These are phyloP conservation scores for Orthonychiurus folsomi DNA, from an alignment of 2,888 invertebrate genomes.

Conservation along the genomic window DNA sequence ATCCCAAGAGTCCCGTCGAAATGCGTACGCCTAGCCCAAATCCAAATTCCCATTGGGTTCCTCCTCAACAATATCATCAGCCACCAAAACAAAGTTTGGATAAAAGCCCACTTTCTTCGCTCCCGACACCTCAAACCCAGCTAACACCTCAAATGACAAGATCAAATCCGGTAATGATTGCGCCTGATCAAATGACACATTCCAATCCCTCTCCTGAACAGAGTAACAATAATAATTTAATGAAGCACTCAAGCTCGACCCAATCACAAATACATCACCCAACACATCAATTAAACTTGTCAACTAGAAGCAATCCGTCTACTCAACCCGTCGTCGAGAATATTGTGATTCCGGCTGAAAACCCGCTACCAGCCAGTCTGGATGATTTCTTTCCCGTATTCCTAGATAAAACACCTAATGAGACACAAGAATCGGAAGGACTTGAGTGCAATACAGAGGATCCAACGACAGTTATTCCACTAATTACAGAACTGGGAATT, in stretches of 20 bases:
- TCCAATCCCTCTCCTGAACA: background rate
- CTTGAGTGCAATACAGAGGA: conserved; percentile 28
- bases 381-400: conserved; percentile 32
- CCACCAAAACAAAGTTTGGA: background rate
- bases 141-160: conserved; percentile 11
- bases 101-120: background rate
- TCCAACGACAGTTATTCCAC: conserved; percentile 37
- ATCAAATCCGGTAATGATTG: background rate
- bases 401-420: conserved; percentile 18
- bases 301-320: too few relatives aligned
- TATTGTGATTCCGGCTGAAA: background rate
- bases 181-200: background rate
- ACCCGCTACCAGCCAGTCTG: background rate
- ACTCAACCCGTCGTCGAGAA: background rate
- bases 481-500: conserved; percentile 40
- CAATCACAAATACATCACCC: too few relatives aligned
- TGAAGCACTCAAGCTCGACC: too few relatives aligned
- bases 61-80: background rate
- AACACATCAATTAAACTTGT: too few relatives aligned
- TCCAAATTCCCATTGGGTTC: conserved; percentile 11
- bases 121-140: conserved; percentile 5
- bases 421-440: conserved; percentile 19
- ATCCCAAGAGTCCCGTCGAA: conserved; percentile 9
- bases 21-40: conserved; percentile 12
- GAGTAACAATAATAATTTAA: too few relatives aligned